These are phyloP conservation scores for Sphinx pinastri DNA, from an alignment of 2,888 invertebrate species.

Conservation along the genomic window DNA sequence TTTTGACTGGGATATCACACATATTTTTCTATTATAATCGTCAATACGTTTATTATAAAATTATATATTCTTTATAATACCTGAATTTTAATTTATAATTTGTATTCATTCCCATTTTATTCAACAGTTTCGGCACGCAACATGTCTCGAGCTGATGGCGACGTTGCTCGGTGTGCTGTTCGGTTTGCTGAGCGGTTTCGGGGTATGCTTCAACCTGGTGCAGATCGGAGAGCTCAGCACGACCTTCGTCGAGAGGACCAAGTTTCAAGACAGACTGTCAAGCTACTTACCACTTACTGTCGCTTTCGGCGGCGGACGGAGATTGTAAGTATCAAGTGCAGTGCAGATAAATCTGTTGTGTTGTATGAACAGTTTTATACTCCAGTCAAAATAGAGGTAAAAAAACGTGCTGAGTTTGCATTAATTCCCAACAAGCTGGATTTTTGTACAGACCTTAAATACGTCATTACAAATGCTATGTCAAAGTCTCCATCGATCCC, in stretches of 20 bases:
- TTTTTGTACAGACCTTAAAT: no score
- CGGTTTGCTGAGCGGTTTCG: slow-evolving; percentile 70
- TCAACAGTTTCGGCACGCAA: slow-evolving; percentile 69
- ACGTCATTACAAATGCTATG: no score
- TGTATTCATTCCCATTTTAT: neutral
- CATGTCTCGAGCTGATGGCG: slow-evolving; percentile 63
- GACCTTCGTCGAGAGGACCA: slow-evolving; percentile 81
- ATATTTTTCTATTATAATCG: no score
- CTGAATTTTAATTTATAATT: neutral
- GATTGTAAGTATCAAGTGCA: slow-evolving; percentile 57
- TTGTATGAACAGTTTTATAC: no score
- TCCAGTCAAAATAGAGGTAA: no score
- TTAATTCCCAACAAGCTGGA: no score
- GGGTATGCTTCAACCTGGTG: slow-evolving; percentile 83
- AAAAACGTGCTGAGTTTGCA: no score
- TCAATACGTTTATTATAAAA: no score
- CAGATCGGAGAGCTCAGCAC: slow-evolving; percentile 86
- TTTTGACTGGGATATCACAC: no score
- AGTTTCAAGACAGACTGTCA: slow-evolving; percentile 55
- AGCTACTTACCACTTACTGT: slow-evolving; percentile 64
- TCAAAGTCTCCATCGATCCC: no score
- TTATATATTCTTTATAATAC: neutral
- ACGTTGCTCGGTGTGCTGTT: slow-evolving; percentile 61
- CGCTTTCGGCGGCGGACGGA: slow-evolving; percentile 68
- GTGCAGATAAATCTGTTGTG: neutral